A percentile compares a stretch with the other conserved stretches of the same genome.
phyloP scores from a whole-genome alignment of 1,140 invertebrate species.

The Caligus rogercresseyi region DNA sequence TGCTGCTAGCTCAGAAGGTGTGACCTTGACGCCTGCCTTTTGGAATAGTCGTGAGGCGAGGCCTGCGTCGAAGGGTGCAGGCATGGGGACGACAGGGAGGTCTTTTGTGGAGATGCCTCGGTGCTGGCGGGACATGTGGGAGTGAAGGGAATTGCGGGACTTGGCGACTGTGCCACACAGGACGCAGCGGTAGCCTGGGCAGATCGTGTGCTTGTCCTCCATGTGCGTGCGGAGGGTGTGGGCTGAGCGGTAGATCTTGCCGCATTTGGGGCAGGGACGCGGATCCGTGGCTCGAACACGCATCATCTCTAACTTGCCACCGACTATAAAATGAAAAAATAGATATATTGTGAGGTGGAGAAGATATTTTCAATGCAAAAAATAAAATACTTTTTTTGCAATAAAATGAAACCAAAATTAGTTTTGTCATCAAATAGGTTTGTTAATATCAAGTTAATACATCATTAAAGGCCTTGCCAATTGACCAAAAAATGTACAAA shows the following conservation, averaged over 20 bases:
- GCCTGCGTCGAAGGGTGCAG: constrained; percentile 68
- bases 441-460: too few relatives aligned
- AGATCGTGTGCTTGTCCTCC: constrained; percentile 78
- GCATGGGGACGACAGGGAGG: constrained; percentile 71
- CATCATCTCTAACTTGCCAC: constrained; percentile 54
- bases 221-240: constrained; percentile 72
- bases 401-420: too few relatives aligned
- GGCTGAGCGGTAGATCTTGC: constrained; percentile 75
- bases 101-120: constrained; percentile 79
- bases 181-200: constrained; percentile 73
- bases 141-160: constrained; percentile 69
- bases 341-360: background rate
- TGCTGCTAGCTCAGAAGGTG: constrained; percentile 55
- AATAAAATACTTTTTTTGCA: constrained; percentile 20
- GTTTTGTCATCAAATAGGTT: too few relatives aligned
- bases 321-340: constrained; percentile 22
- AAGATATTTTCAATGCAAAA: constrained; percentile 18
- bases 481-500: too few relatives aligned
- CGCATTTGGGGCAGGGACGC: constrained; percentile 72
- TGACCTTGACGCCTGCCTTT: constrained; percentile 65
- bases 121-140: constrained; percentile 78
- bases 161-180: constrained; percentile 78
- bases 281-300: constrained; percentile 73
- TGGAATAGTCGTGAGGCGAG: constrained; percentile 54
- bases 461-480: too few relatives aligned